Evolutionary conservation across 2,797 vertebrate genomes (phyloP).

Genomic region (Trematomus bernacchii): DNA sequence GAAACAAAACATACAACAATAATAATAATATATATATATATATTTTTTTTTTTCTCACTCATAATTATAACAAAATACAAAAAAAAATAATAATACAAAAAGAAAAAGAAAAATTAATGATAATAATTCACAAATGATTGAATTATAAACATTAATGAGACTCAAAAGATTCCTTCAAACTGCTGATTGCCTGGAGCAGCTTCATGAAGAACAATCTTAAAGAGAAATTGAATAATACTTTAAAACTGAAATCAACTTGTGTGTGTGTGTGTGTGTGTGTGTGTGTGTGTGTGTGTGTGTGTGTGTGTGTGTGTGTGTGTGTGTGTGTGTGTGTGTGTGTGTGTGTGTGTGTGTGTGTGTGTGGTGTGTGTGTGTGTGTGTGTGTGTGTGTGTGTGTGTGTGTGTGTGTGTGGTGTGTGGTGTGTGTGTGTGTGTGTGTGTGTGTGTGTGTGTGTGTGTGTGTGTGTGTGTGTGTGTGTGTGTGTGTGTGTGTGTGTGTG

Average conservation of each 20-base stretch:
- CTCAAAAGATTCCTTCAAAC: neutral
- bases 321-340: conserved; percentile 6
- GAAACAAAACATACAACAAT: too few species aligned
- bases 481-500: neutral
- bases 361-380: neutral
- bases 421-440: too few species aligned
- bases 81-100: too few species aligned
- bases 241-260: neutral
- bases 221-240: neutral
- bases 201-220: neutral
- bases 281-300: too few species aligned
- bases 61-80: too few species aligned
- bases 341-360: conserved; percentile 21
- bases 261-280: conserved; percentile 28
- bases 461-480: too few species aligned
- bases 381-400: conserved; percentile 18
- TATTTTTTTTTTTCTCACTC: too few species aligned
- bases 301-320: conserved; percentile 24
- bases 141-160: neutral
- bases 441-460: conserved; percentile 15
- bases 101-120: too few species aligned
- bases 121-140: too few species aligned
- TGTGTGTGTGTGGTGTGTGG: conserved; percentile 29
- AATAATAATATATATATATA: too few species aligned
- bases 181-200: neutral